Base-by-base conservation (phyloP, 2,797 vertebrate genomes). In the Emydoidea blandingii region DNA sequence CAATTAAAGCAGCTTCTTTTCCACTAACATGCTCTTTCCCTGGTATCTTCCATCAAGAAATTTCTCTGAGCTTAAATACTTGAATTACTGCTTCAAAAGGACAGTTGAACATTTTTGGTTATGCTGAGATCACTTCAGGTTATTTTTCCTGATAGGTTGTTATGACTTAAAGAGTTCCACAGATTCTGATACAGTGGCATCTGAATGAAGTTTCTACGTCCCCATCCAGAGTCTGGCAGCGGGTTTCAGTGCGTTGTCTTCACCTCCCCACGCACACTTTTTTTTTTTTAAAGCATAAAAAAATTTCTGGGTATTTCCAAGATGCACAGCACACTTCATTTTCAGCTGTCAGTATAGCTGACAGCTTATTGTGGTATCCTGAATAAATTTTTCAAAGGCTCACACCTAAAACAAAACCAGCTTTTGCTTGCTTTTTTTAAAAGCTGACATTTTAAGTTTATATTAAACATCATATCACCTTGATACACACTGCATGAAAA, bases 301-400 rank as follows among this genome's bases (percentile, higher is more conserved):
- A 95, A 88, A 57, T 59, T 90, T 93, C 92, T 94, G 52, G 78
- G 83, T 94, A 91, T 96, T 97, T 97, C 79, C 83, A 90, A 83
- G 86, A 81, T 94, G 82, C 44, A 53, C 68, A 93, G 76, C 85
- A 88, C 87, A 80, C 89, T 94, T 97, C 96, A 93, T 95, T 97
- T 96, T 96, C 50, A 90, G 92, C 92, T 97, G 96, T 97, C 97
- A 97, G 44, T 93, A 52, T 59, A 88, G 85, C 79, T 97, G 97
- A 95, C 95, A 96, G 92, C 91, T 95, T 88, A 92, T 82, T 93
- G 90, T 72, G 65, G 52, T 93, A 94, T 83, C 27, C 37, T 85
- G 96, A 94, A 98, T 97, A 97, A 96, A 96, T 97, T 98, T 97
- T 97, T 97, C 80, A 85, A 84, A 49, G 23, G 47, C 88, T 97